Evolutionary conservation across 1,140 invertebrate genomes (phyloP), one percentile per base, ranked within the genome.

Genomic region (Phymastichus coffea): DNA sequence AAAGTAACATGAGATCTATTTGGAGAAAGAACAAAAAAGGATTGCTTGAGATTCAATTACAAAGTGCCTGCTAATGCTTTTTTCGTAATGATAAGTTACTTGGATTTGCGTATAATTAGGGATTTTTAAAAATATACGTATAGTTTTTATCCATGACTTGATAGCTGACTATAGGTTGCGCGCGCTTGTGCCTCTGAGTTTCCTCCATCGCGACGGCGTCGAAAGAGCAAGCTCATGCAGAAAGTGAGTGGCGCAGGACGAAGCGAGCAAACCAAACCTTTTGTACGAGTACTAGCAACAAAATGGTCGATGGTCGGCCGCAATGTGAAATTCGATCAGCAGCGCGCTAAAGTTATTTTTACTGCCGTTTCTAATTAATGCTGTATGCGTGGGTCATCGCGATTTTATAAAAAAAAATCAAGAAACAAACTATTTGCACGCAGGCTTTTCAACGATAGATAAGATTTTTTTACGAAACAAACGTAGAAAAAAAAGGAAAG

Each of bases 361-460:
- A 71, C 70, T 71, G 70, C 68, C 68, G 68, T 70, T 71, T 72
- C n/a, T n/a, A n/a, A n/a, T n/a, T n/a, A 56, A 59, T 43, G 51
- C 19, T 57, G 40, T 57, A 43, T 37, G 44, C 19, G 30, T 33
- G 59, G 30, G n/a, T 65, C 20, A n/a, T 58, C 51, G 62, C 35
- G 54, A 55, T 54, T 61, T 64, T 62, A 47, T 44, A 57, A 48
- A 58, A 52, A 53, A 26, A 23, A 48, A 60, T 35, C 54, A 60
- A 51, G 33, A 12, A 17, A 44, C n/a, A n/a, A 57, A 43, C 53
- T 52, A 40, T 62, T 57, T 51, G 28, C 41, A 46, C 38, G 25
- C 10, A 37, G 26, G 19, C 20, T 38, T 53, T 53, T 12, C 8
- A 51, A 43, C n/a, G 28, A 48, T 26, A 46, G 7, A 37, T 26